These are phyloP conservation scores for Teleogryllus oceanicus DNA, from an alignment of 2,888 invertebrate species.

Conservation along the genomic window DNA sequence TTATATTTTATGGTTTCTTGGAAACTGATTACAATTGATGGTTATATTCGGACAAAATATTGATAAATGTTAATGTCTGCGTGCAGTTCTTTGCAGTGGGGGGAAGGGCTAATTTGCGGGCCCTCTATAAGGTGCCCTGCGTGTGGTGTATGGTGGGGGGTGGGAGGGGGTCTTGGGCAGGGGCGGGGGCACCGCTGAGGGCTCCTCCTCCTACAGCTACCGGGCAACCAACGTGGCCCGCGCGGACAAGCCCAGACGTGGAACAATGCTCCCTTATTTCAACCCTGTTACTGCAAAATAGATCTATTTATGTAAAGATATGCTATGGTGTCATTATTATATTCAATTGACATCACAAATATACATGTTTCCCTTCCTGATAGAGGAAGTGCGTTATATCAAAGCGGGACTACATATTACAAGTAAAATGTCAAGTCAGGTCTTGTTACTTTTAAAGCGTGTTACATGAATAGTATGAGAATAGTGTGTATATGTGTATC, in stretches of 20 bases:
- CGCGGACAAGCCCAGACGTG: not conserved
- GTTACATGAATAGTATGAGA: not conserved
- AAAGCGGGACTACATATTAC: not conserved
- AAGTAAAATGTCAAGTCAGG: not conserved
- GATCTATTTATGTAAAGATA: not conserved
- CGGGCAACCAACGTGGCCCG: not conserved
- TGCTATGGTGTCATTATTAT: not conserved
- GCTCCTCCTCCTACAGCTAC: not conserved
- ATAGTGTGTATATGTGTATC: not conserved
- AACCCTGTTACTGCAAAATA: constrained; percentile 18
- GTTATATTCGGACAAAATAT: no score
- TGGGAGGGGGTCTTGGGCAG: not conserved
- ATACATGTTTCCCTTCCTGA: not conserved
- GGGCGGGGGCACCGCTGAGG: not conserved
- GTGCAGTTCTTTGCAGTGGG: no score
- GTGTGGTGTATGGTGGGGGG: no score
- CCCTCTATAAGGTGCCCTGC: no score
- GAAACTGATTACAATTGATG: no score
- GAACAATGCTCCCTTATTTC: constrained; percentile 7
- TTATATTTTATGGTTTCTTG: no score
- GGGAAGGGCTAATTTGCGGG: no score
- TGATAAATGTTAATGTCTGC: no score
- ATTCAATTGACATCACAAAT: constrained; percentile 6
- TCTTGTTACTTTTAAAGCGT: not conserved
- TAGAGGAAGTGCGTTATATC: not conserved